Evolutionary conservation across 2,888 invertebrate genomes (phyloP).

Genomic region (Nemotelus nigrinus): DNA sequence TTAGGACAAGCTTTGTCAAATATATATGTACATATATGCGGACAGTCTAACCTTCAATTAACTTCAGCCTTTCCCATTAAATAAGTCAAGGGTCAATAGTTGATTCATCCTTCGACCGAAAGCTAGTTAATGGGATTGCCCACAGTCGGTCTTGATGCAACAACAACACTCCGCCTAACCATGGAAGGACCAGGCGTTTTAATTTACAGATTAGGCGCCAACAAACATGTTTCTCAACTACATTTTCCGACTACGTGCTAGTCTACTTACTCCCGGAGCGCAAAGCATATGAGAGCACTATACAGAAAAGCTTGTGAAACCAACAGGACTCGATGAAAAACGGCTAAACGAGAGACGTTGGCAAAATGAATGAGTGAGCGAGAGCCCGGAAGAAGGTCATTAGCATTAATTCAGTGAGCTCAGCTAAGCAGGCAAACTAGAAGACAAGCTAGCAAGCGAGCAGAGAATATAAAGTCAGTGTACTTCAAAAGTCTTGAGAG

Average conservation of each 20-base stretch:
- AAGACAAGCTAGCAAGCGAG: too few species aligned
- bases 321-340: background rate
- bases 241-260: too few species aligned
- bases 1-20: too few species aligned
- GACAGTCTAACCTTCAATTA: background rate
- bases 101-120: too few species aligned
- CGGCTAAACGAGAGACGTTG: background rate
- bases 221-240: background rate
- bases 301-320: background rate
- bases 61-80: background rate
- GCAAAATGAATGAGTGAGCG: background rate
- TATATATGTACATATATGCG: too few species aligned
- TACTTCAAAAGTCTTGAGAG: too few species aligned
- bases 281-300: background rate
- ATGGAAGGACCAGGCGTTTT: too few species aligned
- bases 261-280: too few species aligned
- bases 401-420: slow-evolving; percentile 3
- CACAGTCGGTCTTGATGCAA: too few species aligned
- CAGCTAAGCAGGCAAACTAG: too few species aligned
- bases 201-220: slow-evolving; percentile 11
- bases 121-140: background rate
- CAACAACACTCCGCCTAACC: too few species aligned
- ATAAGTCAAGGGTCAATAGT: background rate
- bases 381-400: background rate
- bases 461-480: too few species aligned